Evolutionary conservation across 2,113 vertebrate genomes (phyloP).

Genomic region (Myrmecobius fasciatus): DNA sequence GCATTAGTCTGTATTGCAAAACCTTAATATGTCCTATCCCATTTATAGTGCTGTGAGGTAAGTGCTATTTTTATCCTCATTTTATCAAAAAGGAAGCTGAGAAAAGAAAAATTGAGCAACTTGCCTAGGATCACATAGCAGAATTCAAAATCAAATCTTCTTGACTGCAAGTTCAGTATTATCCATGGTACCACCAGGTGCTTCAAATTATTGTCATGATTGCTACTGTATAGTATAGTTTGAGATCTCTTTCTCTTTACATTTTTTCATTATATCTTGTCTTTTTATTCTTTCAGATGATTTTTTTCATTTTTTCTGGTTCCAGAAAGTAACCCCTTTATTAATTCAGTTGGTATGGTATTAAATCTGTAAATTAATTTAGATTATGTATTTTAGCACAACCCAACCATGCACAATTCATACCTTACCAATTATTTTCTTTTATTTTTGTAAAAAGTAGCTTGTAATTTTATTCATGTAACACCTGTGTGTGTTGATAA

Average conservation of each 20-base stretch:
- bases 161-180: neutral
- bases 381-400: neutral
- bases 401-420: neutral
- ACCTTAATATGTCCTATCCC: neutral
- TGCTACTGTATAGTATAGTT: neutral
- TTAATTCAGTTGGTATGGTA: neutral
- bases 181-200: neutral
- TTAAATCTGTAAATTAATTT: neutral
- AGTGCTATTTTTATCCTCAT: neutral
- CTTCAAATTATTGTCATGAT: neutral
- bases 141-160: neutral
- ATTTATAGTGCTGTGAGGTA: neutral
- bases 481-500: neutral
- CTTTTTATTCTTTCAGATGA: neutral
- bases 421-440: neutral
- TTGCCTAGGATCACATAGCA: neutral
- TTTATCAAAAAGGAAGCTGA: neutral
- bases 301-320: neutral
- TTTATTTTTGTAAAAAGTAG: neutral
- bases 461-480: neutral
- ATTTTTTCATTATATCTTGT: neutral
- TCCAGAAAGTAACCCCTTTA: neutral
- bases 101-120: neutral
- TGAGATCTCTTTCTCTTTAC: neutral
- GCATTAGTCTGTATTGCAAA: neutral